Evolutionary conservation across 2,113 vertebrate genomes (phyloP).

Genomic region (Dendropsophus ebraccatus): DNA sequence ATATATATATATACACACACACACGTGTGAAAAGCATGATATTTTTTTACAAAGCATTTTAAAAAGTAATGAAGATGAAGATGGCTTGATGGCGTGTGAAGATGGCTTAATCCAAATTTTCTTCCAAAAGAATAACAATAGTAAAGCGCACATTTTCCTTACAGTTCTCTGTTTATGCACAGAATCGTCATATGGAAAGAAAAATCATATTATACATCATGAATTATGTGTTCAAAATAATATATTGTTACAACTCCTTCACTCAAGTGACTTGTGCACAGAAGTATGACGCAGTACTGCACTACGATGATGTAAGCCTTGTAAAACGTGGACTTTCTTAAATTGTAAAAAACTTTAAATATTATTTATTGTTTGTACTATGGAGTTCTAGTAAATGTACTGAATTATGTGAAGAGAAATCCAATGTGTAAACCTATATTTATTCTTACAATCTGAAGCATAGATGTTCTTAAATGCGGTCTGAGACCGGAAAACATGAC

Average conservation of each 20-base stretch:
- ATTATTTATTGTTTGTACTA: constrained; percentile 45
- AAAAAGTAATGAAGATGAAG: too few relatives aligned
- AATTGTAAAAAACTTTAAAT: constrained; percentile 15
- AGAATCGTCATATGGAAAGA: too few relatives aligned
- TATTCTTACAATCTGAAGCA: constrained; percentile 18
- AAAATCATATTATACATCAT: not conserved
- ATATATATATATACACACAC: too few relatives aligned
- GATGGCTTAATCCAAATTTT: not conserved
- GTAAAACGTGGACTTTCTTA: constrained; percentile 37
- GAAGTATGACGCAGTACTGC: constrained; percentile 15
- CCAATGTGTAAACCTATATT: constrained; percentile 18
- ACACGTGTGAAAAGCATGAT: too few relatives aligned
- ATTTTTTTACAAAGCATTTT: not conserved
- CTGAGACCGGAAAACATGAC: constrained; percentile 5
- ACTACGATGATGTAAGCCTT: not conserved
- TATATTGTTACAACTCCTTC: constrained; percentile 22
- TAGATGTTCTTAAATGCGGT: constrained; percentile 8
- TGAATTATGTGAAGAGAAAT: constrained; percentile 35
- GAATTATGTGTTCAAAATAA: not conserved
- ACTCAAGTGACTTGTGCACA: constrained; percentile 17
- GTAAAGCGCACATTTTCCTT: not conserved
- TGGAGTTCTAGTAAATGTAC: constrained; percentile 30
- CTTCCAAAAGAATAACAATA: not conserved
- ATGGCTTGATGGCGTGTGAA: too few relatives aligned
- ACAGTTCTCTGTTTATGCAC: not conserved